Base-by-base conservation (phyloP, 2,888 invertebrate species). In the Apamea monoglypha region DNA sequence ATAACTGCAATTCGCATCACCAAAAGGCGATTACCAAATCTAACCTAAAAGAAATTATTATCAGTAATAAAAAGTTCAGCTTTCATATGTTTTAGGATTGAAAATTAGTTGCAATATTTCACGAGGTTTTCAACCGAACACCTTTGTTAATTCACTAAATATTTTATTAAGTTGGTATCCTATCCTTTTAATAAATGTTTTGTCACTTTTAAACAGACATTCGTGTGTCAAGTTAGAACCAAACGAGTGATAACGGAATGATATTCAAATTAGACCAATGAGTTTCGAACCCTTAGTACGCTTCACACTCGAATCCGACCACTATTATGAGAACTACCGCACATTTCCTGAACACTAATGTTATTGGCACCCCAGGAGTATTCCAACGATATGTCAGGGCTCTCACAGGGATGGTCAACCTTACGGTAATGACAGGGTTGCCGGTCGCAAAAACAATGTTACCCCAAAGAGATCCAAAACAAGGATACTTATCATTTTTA, bases 301-400 rank as follows among this genome's bases (percentile, higher is more conserved):
- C 81, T 84, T 87, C 78, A 86, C 79, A 87, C 84, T 90, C 86
- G 87, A 83, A 83, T 83, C 76, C 90, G 88, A 90, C 95, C 94
- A 95, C 87, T 92, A 89, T 93, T 92, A 90, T 90, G 87, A 92
- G 95, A 94, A 87, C 95, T 90, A 89, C 92, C 94, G 91, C 91
- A 91, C 91, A 92, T 90, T 92, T 92, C 92, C 91, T 91, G 86
- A 86, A 89, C 89, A 86, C 90, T 92, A 92, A 92, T 91, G 89
- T 90, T 90, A 90, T 89, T 88, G 89, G 91, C 88, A 88, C 81
- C 84, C 76, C 85, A 91, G 88, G 89, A 90, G 89, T 85, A 77
- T 86, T 85, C 68, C 72, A 67, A 72, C 83, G 87, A 83, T 88
- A 86, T 87, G 87, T 87, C 85, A 87, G 81, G 85, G 93, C 83